phyloP scores from a whole-genome alignment of 1,140 invertebrate species.

The Ips typographus region DNA sequence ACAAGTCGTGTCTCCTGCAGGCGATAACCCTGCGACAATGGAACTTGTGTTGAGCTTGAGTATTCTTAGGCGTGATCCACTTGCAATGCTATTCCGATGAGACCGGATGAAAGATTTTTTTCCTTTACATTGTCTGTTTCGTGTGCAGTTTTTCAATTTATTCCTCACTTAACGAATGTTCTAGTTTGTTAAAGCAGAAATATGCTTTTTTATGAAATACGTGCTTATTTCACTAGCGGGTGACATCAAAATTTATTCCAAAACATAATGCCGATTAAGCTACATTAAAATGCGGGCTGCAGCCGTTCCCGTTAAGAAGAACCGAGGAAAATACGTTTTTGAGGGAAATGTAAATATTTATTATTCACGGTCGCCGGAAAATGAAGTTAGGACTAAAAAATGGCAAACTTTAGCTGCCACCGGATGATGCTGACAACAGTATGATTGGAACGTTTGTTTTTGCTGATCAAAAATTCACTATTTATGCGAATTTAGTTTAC shows the following conservation, averaged over 20 bases:
- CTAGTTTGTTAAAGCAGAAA: too few relatives aligned
- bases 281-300: slow-evolving; percentile 16
- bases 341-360: slow-evolving; percentile 21
- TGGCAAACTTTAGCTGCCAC: slow-evolving; percentile 4
- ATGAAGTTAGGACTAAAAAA: slow-evolving; percentile 17
- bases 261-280: slow-evolving; percentile 23
- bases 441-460: too few relatives aligned
- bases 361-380: slow-evolving; percentile 14
- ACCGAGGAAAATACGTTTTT: slow-evolving; percentile 17
- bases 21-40: slow-evolving; percentile 37
- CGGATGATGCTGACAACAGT: too few relatives aligned
- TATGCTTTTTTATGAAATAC: too few relatives aligned
- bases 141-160: too few relatives aligned
- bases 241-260: slow-evolving; percentile 16
- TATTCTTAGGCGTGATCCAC: slow-evolving; percentile 36
- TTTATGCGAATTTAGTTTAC: too few relatives aligned
- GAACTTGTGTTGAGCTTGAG: slow-evolving; percentile 35
- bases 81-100: slow-evolving; percentile 26
- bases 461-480: too few relatives aligned
- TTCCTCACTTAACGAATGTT: too few relatives aligned
- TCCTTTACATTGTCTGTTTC: too few relatives aligned
- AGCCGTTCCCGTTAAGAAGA: slow-evolving; percentile 10
- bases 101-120: slow-evolving; percentile 15
- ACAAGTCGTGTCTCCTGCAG: slow-evolving; percentile 40
- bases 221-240: not conserved